Base-by-base conservation (phyloP, 1,140 invertebrate species). In the Aphelenchoides besseyi region DNA sequence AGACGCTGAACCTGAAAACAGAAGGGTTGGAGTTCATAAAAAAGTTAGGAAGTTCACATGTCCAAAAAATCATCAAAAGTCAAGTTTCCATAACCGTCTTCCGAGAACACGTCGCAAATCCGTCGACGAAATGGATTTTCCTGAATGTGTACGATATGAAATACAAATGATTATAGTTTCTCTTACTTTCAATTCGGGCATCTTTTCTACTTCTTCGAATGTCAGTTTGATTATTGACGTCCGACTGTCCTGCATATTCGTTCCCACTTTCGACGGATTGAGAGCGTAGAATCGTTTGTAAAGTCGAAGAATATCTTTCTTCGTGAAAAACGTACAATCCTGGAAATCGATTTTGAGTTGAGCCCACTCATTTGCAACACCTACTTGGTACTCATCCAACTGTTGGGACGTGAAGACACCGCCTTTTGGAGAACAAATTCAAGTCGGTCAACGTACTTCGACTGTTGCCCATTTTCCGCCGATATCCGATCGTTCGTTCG, bases 21-120 rank as follows among this genome's bases (percentile, higher is more conserved):
- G 12, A 48, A 48, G 23, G 41, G 23, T 16, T 16, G 12, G 41
- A 48, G 41, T 48, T 16, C 12, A 48, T 12, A 48, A 23, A 16
- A 23, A 48, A 16, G 12, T 16, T 16, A 48, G 12, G 41, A 12
- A 16, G 23, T 23, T 12, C 41, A 48, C 93, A 96, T 84, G 90
- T 96, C 93, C 1, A 97, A 86, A 84, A 95, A 97, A 85, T 96
- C 93, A 86, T 96, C 93, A 87, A 97, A 97, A 0, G 91, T 92
- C 82, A 98, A 90, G 86, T 94, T 91, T 18, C 92, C 93, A 67
- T 89, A 89, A 16, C 90, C 90, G 83, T 93, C 92, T 82, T 91
- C 89, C 1, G 92, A 94, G 86, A 95, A 95, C 70, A 94, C 92
- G 33, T 92, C 88, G 85, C 91, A 92, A 76, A 98, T 97, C 57